Evolutionary conservation across 2,113 vertebrate species (phyloP).

Genomic region (Cinclus mexicanus): DNA sequence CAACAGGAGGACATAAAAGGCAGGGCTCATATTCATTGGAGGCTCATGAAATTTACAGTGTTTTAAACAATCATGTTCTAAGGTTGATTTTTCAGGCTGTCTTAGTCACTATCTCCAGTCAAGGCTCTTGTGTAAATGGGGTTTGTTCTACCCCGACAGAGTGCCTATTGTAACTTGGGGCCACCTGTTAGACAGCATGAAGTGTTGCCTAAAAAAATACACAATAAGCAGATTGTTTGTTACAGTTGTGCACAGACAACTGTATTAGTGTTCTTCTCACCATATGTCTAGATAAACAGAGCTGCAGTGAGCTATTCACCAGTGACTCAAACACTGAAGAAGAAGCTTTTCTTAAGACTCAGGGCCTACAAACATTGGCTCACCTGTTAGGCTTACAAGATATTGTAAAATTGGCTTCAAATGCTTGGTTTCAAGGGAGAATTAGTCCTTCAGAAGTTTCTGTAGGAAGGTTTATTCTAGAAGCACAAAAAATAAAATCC

Average conservation of each 20-base stretch:
- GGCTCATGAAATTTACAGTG: neutral
- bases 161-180: slow-evolving; percentile 36
- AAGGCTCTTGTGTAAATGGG: slow-evolving; percentile 39
- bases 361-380: neutral
- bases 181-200: slow-evolving; percentile 67
- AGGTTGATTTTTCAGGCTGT: slow-evolving; percentile 51
- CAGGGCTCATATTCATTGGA: slow-evolving; percentile 24
- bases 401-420: neutral
- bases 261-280: slow-evolving; percentile 61
- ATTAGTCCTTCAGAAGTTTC: slow-evolving; percentile 18
- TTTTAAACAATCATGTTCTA: slow-evolving; percentile 46
- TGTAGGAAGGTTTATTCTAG: neutral
- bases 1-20: slow-evolving; percentile 41
- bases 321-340: slow-evolving; percentile 44
- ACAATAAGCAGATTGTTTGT: slow-evolving; percentile 71
- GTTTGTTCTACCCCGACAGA: slow-evolving; percentile 39
- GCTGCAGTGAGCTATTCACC: slow-evolving; percentile 46
- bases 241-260: slow-evolving; percentile 73
- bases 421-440: slow-evolving; percentile 24
- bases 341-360: slow-evolving; percentile 57
- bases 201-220: slow-evolving; percentile 57
- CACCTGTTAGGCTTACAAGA: slow-evolving; percentile 55
- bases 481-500: neutral
- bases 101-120: slow-evolving; percentile 55
- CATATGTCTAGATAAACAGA: slow-evolving; percentile 60